A percentile compares a stretch with the other conserved stretches of the same genome.
phyloP scores from a whole-genome alignment of 2,888 invertebrate genomes.

The Drosophila lacicola region DNA sequence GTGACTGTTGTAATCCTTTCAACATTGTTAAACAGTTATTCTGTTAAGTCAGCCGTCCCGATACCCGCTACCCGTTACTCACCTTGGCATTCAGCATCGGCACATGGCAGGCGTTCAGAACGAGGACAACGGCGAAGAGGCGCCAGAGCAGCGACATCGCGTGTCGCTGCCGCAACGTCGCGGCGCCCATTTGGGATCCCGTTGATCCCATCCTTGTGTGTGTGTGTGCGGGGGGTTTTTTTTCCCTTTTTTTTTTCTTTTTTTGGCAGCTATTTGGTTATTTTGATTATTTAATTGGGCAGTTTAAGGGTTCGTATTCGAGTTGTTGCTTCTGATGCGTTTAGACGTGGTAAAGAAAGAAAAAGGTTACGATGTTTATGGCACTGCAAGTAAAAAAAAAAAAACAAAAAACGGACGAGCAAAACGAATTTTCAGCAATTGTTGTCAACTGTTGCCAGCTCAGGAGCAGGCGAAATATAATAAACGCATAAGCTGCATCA shows the following conservation, averaged over 20 bases:
- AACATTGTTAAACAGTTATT: neutral
- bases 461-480: conserved; percentile 29
- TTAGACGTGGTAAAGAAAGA: conserved; percentile 34
- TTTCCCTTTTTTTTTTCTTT: conserved; percentile 15
- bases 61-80: conserved; percentile 56
- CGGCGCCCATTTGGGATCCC: conserved; percentile 64
- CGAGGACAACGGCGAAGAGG: conserved; percentile 60
- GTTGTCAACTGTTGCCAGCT: conserved; percentile 8
- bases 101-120: conserved; percentile 64
- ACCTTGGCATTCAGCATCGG: conserved; percentile 69
- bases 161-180: conserved; percentile 43
- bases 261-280: conserved; percentile 63
- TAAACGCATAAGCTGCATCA: conserved; percentile 33
- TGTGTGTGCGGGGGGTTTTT: neutral
- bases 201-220: conserved; percentile 62
- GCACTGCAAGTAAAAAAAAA: conserved; percentile 52
- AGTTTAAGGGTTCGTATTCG: conserved; percentile 61
- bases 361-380: conserved; percentile 60
- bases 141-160: conserved; percentile 67
- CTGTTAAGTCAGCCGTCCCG: conserved; percentile 1
- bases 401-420: neutral
- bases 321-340: conserved; percentile 43
- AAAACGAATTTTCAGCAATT: conserved; percentile 25
- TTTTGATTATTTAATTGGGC: conserved; percentile 42
- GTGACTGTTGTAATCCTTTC: neutral